phyloP scores from a whole-genome alignment of 2,797 vertebrate genomes.

The Ptychobarbus kaznakovi region DNA sequence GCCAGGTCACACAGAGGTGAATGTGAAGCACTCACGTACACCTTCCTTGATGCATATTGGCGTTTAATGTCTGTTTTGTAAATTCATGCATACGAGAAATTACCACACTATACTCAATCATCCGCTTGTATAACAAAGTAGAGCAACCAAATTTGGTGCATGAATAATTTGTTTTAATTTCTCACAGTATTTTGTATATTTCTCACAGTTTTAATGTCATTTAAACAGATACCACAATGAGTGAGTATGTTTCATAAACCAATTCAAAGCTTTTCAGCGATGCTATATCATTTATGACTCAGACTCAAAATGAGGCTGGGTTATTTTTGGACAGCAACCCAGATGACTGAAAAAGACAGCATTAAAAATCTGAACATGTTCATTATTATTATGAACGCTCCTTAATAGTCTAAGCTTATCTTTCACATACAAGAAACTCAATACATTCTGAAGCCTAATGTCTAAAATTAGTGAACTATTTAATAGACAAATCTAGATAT shows the following conservation, averaged over 20 bases:
- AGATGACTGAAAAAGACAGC: constrained; percentile 16
- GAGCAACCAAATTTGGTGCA: neutral
- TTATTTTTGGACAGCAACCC: constrained; percentile 43
- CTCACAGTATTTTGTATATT: neutral
- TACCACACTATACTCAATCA: neutral
- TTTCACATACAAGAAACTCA: neutral
- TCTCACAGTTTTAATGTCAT: too few relatives aligned
- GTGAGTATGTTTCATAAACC: constrained; percentile 12
- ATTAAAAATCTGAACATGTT: neutral
- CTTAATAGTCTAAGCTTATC: neutral
- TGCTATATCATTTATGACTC: constrained; percentile 42
- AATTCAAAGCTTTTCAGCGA: constrained; percentile 26
- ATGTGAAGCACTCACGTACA: neutral
- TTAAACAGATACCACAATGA: neutral
- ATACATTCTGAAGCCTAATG: neutral
- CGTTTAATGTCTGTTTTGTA: neutral
- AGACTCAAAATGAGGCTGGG: constrained; percentile 30
- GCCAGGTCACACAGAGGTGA: neutral
- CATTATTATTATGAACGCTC: constrained; percentile 12
- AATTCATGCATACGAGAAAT: neutral
- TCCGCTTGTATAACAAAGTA: neutral
- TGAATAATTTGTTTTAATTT: neutral
- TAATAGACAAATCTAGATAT: constrained; percentile 8
- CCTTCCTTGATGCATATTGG: neutral
- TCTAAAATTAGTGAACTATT: constrained; percentile 13